phyloP scores from a whole-genome alignment of 1,140 invertebrate species.

The Pollicipes pollicipes region DNA sequence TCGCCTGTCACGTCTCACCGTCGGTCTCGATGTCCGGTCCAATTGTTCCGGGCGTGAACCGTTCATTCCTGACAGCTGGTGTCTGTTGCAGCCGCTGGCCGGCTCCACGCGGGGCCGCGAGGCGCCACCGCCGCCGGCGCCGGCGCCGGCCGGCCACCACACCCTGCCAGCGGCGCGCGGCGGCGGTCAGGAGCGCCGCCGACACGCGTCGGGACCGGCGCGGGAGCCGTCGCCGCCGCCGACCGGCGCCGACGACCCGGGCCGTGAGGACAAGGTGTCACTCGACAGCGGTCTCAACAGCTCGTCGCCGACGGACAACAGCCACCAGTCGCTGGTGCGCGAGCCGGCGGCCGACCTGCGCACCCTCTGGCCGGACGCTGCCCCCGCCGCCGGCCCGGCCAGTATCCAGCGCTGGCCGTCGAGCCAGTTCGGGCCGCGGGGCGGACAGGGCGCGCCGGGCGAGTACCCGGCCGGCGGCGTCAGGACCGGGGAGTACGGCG shows the following conservation, averaged over 20 bases:
- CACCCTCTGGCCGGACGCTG: background rate
- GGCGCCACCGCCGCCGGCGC: background rate
- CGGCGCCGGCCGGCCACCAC: background rate
- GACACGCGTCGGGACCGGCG: background rate
- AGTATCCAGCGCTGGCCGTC: background rate
- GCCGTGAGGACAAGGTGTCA: background rate
- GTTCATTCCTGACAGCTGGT: no score
- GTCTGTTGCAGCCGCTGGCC: conserved; percentile 6
- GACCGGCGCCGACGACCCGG: background rate
- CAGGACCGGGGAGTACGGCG: background rate
- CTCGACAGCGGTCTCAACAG: conserved; percentile 2
- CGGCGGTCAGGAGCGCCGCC: background rate
- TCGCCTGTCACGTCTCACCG: no score
- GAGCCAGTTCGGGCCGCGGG: background rate
- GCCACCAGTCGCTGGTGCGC: background rate
- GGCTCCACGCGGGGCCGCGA: background rate
- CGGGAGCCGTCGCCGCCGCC: background rate
- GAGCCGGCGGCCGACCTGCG: background rate
- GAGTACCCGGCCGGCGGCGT: background rate
- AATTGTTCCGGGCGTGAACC: no score
- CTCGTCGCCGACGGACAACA: background rate
- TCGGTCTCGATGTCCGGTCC: no score
- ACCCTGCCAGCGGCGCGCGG: background rate
- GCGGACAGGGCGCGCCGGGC: no score
- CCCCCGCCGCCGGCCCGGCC: no score